Base-by-base conservation (phyloP, 2,888 invertebrate genomes). In the Diarsia mendica region DNA sequence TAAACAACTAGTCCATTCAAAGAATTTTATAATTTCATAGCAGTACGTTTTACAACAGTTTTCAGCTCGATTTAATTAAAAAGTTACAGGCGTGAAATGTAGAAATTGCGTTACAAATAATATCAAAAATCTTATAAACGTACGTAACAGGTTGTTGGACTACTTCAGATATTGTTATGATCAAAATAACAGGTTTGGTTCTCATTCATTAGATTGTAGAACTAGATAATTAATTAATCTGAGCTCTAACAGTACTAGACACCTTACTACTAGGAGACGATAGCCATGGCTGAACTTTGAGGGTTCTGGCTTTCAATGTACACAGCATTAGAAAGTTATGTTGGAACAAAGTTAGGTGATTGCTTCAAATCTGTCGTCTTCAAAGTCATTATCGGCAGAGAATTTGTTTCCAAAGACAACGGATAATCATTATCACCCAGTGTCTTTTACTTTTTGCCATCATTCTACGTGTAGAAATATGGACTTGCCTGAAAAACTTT, bases 21-120 rank as follows among this genome's bases (percentile, higher is more conserved):
- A n/a, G 3, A 53, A 39, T 69, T 49, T 44, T 46, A 58, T 64
- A 70, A 58, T 55, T 11, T 51, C 13, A 33, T 51, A 72, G 20
- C 20, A 80, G n/a, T 67, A 51, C 20, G 48, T 83, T 79, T 55
- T 48, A 70, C 53, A 74, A 70, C 53, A 48, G 9, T 58, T 61
- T 72, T 74, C 80, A 61, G 28, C n/a, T 28, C 23, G 51, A 64
- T 53, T 64, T 74, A 74, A 79, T 83, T 66, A 79, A 70, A 78
- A 72, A 72, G 9, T 23, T 65, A 60, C 11, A 66, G 49, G 64
- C 84, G 65, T 82, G 70, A 74, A 71, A 83, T 66, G 23, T 48
- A 39, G 51, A n/a, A 67, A 72, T 70, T 64, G 33, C 66, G 28
- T 67, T 58, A 74, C 48, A 71, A 74, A 53, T 63, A 61, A 67